Percentiles rank a stretch among this genome's conserved stretches.
Conservation (phyloP, 1,140 invertebrate genomes). For the Ganaspis sp. region DNA sequence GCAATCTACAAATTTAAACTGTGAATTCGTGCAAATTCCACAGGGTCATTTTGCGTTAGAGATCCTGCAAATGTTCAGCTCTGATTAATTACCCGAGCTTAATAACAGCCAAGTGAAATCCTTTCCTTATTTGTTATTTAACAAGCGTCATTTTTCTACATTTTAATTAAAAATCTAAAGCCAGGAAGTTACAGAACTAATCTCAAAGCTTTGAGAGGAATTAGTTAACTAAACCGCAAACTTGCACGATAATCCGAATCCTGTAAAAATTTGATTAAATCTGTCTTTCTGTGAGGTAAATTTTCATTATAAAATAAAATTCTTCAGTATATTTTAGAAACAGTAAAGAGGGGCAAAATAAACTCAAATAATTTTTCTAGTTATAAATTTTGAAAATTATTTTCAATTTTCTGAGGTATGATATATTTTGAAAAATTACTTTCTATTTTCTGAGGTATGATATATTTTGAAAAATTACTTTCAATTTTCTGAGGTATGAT, state of each 20-base stretch:
- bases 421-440: too few relatives aligned
- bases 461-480: too few relatives aligned
- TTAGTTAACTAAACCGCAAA: background rate
- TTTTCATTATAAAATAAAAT: too few relatives aligned
- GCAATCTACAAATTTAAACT: constrained; percentile 15
- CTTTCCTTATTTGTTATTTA: background rate
- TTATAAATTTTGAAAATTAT: too few relatives aligned
- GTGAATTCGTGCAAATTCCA: background rate
- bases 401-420: too few relatives aligned
- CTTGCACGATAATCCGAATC: background rate
- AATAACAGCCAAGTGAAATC: background rate
- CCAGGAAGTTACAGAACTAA: background rate
- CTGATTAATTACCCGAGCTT: background rate
- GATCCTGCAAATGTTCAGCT: background rate
- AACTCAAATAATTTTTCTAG: too few relatives aligned
- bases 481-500: too few relatives aligned
- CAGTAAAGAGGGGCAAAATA: too few relatives aligned
- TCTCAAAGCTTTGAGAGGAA: background rate
- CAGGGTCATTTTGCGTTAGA: background rate
- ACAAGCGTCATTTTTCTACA: background rate
- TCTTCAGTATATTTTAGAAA: too few relatives aligned
- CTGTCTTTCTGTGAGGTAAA: background rate
- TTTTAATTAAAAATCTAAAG: background rate
- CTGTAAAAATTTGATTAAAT: background rate
- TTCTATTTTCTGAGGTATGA: too few relatives aligned